Conservation (phyloP, 1,140 invertebrate species). For the Acromyrmex charruanus region DNA sequence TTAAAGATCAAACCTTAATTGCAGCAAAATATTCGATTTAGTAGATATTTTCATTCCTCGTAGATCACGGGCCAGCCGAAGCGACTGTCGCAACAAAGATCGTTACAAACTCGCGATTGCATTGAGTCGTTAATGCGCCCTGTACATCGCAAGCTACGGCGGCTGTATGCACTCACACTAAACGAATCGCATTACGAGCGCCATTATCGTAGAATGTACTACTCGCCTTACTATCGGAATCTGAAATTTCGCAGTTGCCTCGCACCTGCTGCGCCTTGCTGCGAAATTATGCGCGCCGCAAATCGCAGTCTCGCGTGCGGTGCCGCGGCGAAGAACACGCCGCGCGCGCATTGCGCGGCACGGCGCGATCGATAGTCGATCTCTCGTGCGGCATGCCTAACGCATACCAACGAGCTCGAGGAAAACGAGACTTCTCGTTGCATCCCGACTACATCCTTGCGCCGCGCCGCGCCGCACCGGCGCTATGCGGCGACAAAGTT, state of each 20-base stretch:
- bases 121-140: constrained; percentile 43
- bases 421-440: constrained; percentile 62
- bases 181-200: constrained; percentile 72
- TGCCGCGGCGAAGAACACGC: constrained; percentile 14
- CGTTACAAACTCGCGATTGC: constrained; percentile 48
- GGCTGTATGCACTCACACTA: constrained; percentile 54
- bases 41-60: neutral
- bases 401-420: constrained; percentile 73
- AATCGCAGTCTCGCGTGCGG: constrained; percentile 74
- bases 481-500: constrained; percentile 65
- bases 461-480: neutral
- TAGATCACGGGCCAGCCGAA: neutral
- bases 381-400: constrained; percentile 65
- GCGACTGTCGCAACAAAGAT: constrained; percentile 42
- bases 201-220: constrained; percentile 68
- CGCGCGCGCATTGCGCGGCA: constrained; percentile 16
- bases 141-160: neutral
- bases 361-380: constrained; percentile 73
- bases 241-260: constrained; percentile 76
- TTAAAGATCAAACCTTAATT: neutral
- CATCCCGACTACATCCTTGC: constrained; percentile 19
- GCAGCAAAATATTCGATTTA: neutral
- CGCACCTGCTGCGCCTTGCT: constrained; percentile 69
- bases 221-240: constrained; percentile 72
- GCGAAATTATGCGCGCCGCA: constrained; percentile 75